Percentiles rank a stretch among this genome's conserved stretches.
phyloP scores from a whole-genome alignment of 1,140 invertebrate species.

The Cydia splendana region DNA sequence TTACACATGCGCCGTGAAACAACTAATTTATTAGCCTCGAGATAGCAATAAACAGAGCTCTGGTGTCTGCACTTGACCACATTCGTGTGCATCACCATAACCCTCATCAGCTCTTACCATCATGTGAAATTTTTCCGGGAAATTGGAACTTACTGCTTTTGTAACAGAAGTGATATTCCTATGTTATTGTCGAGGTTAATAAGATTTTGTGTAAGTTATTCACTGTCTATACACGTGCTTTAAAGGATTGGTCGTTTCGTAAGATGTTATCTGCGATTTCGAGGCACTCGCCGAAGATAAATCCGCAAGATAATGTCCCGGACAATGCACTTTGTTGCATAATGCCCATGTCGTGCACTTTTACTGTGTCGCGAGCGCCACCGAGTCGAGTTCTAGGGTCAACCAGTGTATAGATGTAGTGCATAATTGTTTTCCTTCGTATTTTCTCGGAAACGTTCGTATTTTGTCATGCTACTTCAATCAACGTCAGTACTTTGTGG shows the following conservation, averaged over 20 bases:
- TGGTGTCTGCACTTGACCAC: background rate
- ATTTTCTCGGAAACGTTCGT: too few species aligned
- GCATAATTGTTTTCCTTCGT: too few species aligned
- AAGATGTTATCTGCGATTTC: conserved; percentile 31
- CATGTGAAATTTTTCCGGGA: background rate
- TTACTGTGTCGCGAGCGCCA: background rate
- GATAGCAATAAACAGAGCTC: conserved; percentile 1
- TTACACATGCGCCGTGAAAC: background rate
- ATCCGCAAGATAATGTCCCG: conserved; percentile 19
- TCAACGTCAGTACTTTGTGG: too few species aligned
- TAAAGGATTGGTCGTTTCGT: background rate
- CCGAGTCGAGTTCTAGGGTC: background rate
- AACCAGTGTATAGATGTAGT: too few species aligned
- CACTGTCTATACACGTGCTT: background rate
- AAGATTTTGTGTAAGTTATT: background rate
- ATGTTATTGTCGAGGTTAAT: background rate
- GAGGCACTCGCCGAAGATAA: conserved; percentile 27
- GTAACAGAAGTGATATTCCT: background rate
- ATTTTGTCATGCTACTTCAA: too few species aligned
- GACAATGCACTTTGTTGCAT: conserved; percentile 34
- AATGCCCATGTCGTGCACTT: conserved; percentile 10
- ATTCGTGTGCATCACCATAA: background rate
- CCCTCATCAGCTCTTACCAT: background rate
- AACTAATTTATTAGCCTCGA: background rate
- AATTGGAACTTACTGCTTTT: background rate